These are phyloP conservation scores for Epizoanthus fatuus DNA, from an alignment of 92 coral and sea anemone species.

Conservation along the genomic window DNA sequence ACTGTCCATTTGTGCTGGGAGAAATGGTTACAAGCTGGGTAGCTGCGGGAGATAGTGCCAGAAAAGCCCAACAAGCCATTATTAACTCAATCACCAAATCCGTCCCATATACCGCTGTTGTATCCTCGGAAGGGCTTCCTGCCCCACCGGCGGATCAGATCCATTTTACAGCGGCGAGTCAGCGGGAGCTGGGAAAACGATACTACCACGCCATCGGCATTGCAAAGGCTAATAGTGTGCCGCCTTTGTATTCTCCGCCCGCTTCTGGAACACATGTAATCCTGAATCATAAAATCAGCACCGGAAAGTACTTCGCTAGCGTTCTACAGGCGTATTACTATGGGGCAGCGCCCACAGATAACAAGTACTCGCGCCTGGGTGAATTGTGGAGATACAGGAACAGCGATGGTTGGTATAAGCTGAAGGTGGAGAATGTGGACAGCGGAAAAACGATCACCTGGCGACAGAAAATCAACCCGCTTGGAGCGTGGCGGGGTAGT, in stretches of 20 bases:
- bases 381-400: conserved; percentile 11
- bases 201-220: background rate
- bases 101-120: conserved; percentile 5
- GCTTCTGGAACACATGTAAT: background rate
- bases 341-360: background rate
- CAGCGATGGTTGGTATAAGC: background rate
- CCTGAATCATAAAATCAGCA: conserved; percentile 2
- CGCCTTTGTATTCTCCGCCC: background rate
- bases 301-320: background rate
- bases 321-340: background rate
- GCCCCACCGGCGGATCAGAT: background rate
- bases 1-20: conserved; percentile 15
- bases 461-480: conserved; percentile 29
- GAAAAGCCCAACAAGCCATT: background rate
- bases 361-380: background rate
- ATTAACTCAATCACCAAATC: background rate
- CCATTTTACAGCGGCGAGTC: background rate
- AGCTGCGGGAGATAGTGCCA: background rate
- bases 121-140: background rate
- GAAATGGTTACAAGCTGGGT: conserved; percentile 20
- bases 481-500: conserved; percentile 31
- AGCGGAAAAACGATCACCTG: conserved; percentile 8
- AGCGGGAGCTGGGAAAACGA: background rate
- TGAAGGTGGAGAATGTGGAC: conserved; percentile 14
- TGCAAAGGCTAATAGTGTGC: background rate